Evolutionary conservation across 2,888 invertebrate genomes (phyloP), one percentile per base, ranked within the genome.

Genomic region (Rhopalosiphum nymphaeae): DNA sequence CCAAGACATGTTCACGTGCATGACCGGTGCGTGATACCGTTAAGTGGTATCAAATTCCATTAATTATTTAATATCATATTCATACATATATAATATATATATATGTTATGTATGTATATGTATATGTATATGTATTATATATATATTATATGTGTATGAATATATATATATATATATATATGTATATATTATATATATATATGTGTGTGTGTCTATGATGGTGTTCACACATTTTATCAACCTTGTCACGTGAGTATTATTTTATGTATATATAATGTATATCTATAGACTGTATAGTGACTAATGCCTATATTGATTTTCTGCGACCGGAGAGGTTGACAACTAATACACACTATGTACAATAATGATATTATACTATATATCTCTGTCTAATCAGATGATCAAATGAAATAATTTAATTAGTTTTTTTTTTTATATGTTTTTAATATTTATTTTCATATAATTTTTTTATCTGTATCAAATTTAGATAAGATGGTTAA

Each of bases 11-110:
- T 16, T 29, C 46, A 11, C 67, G 29, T 11, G 42, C 90, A 67
- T 67, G 90, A 21, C 67, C 25, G 46, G 46, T 21, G 46, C 61
- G 90, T 90, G 90, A 67, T 89, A 42, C 42, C 26, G 49, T 87
- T 87, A 87, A 57, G 29, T 44, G 36, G 49, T 90, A 90, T 67
- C 67, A 36, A 90, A 67, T 90, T 67, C 90, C 67, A 67, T 46
- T 90, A 46, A 67, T 46, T 42, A 90, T 89, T 26, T 57, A 42
- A 21, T 13, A 89, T 29, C n/a, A 21, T 49, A 85, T 26, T 11
- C 13, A 84, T 42, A 10, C 44, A 85, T 25, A 9, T 53, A 42
- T 42, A 42, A 42, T 42, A 42, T 42, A 9, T 36, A 29, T 49
- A 49, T 13, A 49, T 49, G 11, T 49, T 44, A 44, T 44, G 44